Percentiles rank a stretch among this genome's conserved stretches.
phyloP scores from a whole-genome alignment of 2,113 vertebrate genomes.

The Tenebrosternarchus preto region DNA sequence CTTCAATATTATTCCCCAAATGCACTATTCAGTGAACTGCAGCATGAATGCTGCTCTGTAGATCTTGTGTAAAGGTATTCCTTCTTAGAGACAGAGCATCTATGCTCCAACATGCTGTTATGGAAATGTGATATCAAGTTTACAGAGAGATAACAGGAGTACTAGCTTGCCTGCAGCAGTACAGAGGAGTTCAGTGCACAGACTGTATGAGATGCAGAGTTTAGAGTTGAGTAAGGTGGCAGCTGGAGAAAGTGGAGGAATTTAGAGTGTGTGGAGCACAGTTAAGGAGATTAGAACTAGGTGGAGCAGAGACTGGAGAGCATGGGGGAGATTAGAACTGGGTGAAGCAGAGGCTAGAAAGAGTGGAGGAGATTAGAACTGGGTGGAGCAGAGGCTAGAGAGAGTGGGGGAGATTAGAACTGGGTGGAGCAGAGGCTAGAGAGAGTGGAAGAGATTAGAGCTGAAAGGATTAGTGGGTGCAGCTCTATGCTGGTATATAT shows the following conservation, averaged over 20 bases:
- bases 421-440: not conserved
- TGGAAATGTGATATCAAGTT: not conserved
- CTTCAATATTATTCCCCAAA: too few species aligned
- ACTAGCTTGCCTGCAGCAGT: not conserved
- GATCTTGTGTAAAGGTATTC: not conserved
- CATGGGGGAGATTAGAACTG: too few species aligned
- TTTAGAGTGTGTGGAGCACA: too few species aligned
- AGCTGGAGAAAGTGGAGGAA: too few species aligned
- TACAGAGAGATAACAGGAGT: not conserved
- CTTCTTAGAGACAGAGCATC: not conserved
- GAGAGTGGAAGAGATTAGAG: not conserved
- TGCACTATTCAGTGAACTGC: too few species aligned
- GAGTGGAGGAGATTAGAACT: not conserved
- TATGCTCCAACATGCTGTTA: not conserved
- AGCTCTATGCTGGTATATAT: not conserved
- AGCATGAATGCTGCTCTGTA: not conserved
- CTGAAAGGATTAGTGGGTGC: not conserved
- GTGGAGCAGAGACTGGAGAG: not conserved
- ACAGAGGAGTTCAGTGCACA: too few species aligned
- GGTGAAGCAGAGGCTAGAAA: not conserved
- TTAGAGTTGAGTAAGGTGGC: too few species aligned
- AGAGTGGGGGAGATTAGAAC: not conserved
- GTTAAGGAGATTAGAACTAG: not conserved
- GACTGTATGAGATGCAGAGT: too few species aligned
- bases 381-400: not conserved